phyloP scores from a whole-genome alignment of 30 jellyfish, hydroid and myxozoan genomes.

The Sanderia malayensis region DNA sequence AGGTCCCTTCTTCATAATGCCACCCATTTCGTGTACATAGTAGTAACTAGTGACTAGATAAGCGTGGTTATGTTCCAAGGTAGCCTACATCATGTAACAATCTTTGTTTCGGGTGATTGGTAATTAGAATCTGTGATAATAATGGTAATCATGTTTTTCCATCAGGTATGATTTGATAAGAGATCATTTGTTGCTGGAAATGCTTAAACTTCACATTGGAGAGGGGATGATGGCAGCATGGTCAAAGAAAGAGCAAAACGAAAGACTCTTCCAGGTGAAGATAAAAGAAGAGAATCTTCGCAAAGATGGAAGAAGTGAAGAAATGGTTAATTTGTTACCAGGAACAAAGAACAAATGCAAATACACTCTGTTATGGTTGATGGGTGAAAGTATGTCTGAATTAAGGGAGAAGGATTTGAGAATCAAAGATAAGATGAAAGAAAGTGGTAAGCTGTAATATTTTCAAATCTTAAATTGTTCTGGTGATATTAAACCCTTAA shows the following conservation, averaged over 20 bases:
- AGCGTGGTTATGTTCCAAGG: no score
- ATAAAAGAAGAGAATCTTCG: constrained; percentile 76
- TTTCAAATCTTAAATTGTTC: no score
- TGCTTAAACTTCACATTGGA: constrained; percentile 82
- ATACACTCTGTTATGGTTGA: constrained; percentile 38
- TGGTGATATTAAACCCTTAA: no score
- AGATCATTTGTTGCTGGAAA: constrained; percentile 70
- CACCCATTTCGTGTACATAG: no score
- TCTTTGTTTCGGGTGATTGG: no score
- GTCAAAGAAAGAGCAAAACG: constrained; percentile 83
- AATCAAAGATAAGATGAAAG: constrained; percentile 56
- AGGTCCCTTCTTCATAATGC: no score
- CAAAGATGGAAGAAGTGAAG: constrained; percentile 67
- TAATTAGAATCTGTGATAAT: no score
- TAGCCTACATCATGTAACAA: no score
- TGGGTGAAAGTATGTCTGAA: constrained; percentile 88
- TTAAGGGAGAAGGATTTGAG: constrained; percentile 48
- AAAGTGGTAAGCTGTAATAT: constrained; percentile 71
- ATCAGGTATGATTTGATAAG: constrained; percentile 72
- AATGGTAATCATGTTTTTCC: no score
- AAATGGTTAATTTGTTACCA: constrained; percentile 65
- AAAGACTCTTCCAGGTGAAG: constrained; percentile 67
- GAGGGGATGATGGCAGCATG: constrained; percentile 94
- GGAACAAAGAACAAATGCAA: constrained; percentile 59
- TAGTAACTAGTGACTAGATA: no score